Base-by-base conservation (phyloP, 35 echinoderm and acorn worm genomes). In the Chiridota heheva region DNA sequence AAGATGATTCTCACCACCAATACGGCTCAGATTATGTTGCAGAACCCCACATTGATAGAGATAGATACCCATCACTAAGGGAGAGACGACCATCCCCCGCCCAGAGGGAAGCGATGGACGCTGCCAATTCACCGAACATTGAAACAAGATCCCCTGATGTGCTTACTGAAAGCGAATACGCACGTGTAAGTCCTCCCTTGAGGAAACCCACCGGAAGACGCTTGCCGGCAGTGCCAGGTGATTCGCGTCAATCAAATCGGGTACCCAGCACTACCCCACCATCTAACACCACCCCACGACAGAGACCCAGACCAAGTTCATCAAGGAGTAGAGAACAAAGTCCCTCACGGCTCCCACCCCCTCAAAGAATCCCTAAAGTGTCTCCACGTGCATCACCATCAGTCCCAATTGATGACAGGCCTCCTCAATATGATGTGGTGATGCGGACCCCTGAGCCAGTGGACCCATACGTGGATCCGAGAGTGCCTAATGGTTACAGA, bases 401-500 rank as follows among this genome's bases (percentile, higher is more conserved):
- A 35, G 47, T 16, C 59, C 70, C 67, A 16, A 76, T 80, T 1
- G 90, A 93, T 35, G 90, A 93, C 68, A 87, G 85, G 51, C 90
- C 90, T 28, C 90, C 90, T 2, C 90, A 93, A 32, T 93, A 93
- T 61, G 90, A 93, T 26, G 78, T 82, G 42, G 90, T 93, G 44
- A 88, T 93, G 78, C 81, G 88, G 60, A 91, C 81, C 24, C 88
- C 84, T 44, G 88, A 91, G 15, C 72, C 59, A 26, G 72, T 36
- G 2, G 82, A 86, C 63, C 81, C 60, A 27, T 72, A 82, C 39
- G 70, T 86, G 4, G 92, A 96, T 75, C 92, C 87, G 39, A 56
- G 87, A 64, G 67, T 96, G 67, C 92, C 88, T 40, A 96, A 96
- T 58, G 92, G 92, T 12, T 90, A 90, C 70, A 49, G 92, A 79